Percentiles rank a stretch among this genome's conserved stretches.
Evolutionary conservation across 1,140 invertebrate genomes (phyloP).

Genomic region (Goniozus legneri): DNA sequence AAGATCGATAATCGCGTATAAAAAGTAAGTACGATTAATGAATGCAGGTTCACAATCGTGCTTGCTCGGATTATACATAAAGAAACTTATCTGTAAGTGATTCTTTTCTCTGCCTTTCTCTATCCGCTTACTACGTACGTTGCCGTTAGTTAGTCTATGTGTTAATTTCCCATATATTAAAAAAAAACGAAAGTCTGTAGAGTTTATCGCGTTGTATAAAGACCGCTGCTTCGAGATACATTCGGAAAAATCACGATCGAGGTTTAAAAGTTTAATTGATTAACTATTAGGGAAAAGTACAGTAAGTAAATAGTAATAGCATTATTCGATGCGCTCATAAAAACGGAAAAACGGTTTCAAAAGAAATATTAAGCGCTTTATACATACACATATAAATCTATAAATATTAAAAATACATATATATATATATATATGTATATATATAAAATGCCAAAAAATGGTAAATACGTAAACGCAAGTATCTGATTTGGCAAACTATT

Average conservation of each 20-base stretch:
- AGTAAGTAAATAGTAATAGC: too few species aligned
- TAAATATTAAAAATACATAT: slow-evolving; percentile 7
- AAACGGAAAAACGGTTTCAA: neutral
- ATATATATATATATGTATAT: slow-evolving; percentile 8
- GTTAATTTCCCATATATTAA: neutral
- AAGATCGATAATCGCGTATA: too few species aligned
- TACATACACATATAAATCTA: neutral
- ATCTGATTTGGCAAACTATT: slow-evolving; percentile 78
- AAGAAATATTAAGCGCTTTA: neutral
- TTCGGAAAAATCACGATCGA: slow-evolving; percentile 2
- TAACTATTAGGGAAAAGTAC: too few species aligned
- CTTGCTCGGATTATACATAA: slow-evolving; percentile 10
- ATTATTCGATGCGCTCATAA: neutral
- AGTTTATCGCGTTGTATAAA: slow-evolving; percentile 9
- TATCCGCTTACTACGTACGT: slow-evolving; percentile 3
- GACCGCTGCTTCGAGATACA: slow-evolving; percentile 20
- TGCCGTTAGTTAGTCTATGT: slow-evolving; percentile 10
- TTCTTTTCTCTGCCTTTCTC: slow-evolving; percentile 12
- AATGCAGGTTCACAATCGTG: too few species aligned
- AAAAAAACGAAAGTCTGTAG: slow-evolving; percentile 3
- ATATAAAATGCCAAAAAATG: slow-evolving; percentile 17
- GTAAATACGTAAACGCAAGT: slow-evolving; percentile 57
- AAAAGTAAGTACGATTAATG: too few species aligned
- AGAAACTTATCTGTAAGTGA: too few species aligned
- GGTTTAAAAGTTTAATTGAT: slow-evolving; percentile 8